These are phyloP conservation scores for Probaryconus sp. DNA, from an alignment of 1,140 invertebrate genomes.

Conservation along the genomic window DNA sequence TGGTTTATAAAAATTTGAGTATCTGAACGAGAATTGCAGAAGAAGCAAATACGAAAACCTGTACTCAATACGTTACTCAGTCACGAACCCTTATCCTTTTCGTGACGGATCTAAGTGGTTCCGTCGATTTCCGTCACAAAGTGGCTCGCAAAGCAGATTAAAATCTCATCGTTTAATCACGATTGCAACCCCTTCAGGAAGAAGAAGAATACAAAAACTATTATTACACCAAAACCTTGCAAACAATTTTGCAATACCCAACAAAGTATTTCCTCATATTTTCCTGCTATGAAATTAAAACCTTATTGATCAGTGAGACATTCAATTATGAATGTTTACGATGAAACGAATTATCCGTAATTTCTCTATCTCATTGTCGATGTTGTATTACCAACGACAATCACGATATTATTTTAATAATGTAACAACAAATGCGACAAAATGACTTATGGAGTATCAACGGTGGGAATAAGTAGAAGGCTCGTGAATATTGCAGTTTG, in stretches of 20 bases:
- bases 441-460: constrained; percentile 6
- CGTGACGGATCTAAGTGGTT: constrained; percentile 73
- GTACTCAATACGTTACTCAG: constrained; percentile 7
- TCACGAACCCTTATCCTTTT: constrained; percentile 62
- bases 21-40: constrained; percentile 4
- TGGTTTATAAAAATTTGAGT: background rate
- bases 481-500: constrained; percentile 32
- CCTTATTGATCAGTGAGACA: too few species aligned
- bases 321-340: too few species aligned
- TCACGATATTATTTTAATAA: too few species aligned
- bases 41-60: constrained; percentile 30
- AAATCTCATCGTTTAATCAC: constrained; percentile 64
- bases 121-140: constrained; percentile 76
- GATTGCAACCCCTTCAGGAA: constrained; percentile 37
- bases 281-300: too few species aligned
- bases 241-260: too few species aligned
- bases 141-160: constrained; percentile 71
- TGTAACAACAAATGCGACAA: constrained; percentile 1
- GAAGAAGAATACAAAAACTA: too few species aligned
- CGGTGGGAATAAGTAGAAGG: constrained; percentile 5
- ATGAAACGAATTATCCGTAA: too few species aligned
- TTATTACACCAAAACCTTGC: too few species aligned
- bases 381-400: too few species aligned
- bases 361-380: too few species aligned
- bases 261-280: too few species aligned